These are phyloP conservation scores for Pseudochirops cupreus DNA, from an alignment of 2,797 vertebrate genomes.

Conservation along the genomic window DNA sequence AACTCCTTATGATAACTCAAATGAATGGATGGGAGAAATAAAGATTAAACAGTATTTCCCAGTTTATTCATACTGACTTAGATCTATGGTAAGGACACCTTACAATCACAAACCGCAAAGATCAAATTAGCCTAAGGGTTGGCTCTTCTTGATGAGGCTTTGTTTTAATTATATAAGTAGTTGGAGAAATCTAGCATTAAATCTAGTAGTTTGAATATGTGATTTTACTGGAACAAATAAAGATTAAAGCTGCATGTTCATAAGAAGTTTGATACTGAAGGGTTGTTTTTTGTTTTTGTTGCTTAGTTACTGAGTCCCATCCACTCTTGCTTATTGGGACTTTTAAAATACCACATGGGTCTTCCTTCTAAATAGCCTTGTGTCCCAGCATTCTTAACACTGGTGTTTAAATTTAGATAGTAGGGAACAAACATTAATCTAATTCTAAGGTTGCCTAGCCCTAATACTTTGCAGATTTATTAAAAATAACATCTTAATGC, in stretches of 20 bases:
- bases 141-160: background rate
- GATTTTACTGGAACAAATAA: conserved; percentile 22
- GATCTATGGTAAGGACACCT: background rate
- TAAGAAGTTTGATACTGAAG: background rate
- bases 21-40: background rate
- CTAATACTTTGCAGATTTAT: background rate
- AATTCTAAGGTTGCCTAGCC: background rate
- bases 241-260: background rate
- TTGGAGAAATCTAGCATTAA: background rate
- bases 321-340: background rate
- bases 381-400: background rate
- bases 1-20: background rate
- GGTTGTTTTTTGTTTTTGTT: background rate
- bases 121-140: background rate
- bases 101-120: conserved; percentile 22
- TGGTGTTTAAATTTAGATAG: background rate
- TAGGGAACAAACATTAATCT: background rate
- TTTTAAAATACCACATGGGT: background rate
- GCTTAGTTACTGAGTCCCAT: background rate
- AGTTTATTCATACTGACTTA: background rate
- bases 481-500: background rate
- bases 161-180: conserved; percentile 10
- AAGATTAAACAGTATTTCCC: background rate
- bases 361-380: background rate
- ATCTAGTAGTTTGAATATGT: conserved; percentile 10